Percentiles rank a stretch among this genome's conserved stretches.
phyloP scores from a whole-genome alignment of 2,888 invertebrate species.

The Synergus umbraculus region DNA sequence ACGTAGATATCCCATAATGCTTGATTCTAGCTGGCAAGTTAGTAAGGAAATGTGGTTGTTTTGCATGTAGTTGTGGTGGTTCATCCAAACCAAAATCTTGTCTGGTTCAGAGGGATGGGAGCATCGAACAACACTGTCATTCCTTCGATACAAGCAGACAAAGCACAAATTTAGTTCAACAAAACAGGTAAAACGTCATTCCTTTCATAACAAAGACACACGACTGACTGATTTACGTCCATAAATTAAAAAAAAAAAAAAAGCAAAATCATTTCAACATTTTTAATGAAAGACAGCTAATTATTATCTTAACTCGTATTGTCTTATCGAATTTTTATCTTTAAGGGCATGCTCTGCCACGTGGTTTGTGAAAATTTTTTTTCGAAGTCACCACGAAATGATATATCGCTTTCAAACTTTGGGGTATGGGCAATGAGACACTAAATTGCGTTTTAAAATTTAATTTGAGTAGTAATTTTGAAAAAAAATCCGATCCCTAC shows the following conservation, averaged over 20 bases:
- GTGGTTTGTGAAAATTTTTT: too few relatives aligned
- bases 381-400: too few relatives aligned
- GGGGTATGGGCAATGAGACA: too few relatives aligned
- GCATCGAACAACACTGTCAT: constrained; percentile 79
- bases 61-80: constrained; percentile 81
- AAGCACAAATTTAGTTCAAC: constrained; percentile 70
- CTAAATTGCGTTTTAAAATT: too few relatives aligned
- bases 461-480: too few relatives aligned
- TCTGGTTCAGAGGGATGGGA: constrained; percentile 81
- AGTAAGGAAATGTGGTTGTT: constrained; percentile 75
- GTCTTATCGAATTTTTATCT: not conserved
- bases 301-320: not conserved
- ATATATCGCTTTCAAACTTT: too few relatives aligned
- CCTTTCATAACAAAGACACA: not conserved
- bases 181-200: constrained; percentile 73
- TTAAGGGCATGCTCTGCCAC: too few relatives aligned
- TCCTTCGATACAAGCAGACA: constrained; percentile 79
- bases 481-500: too few relatives aligned
- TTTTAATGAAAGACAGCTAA: not conserved
- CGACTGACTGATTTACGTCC: not conserved
- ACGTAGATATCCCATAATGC: constrained; percentile 35
- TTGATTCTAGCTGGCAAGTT: constrained; percentile 49
- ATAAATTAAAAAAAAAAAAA: too few relatives aligned
- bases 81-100: constrained; percentile 83
- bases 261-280: not conserved